Evolutionary conservation across 2,888 invertebrate genomes (phyloP), one percentile per base, ranked within the genome.

Genomic region (Dichetophora obliterata): DNA sequence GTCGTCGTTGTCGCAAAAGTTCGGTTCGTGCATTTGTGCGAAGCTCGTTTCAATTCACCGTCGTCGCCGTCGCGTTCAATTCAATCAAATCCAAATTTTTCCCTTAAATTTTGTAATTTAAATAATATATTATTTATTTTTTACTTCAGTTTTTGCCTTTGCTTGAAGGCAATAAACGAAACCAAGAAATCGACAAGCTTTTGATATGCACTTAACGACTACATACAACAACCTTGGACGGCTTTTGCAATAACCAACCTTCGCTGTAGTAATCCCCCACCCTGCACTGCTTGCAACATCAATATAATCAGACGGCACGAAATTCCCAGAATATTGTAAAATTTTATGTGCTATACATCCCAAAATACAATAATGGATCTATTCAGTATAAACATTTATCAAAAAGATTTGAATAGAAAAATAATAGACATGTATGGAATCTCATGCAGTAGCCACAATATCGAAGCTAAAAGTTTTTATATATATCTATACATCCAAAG

Each of bases 71-170:
- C 61, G 78, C 68, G 66, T 63, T 75, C 71, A 69, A 80, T 85
- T 82, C 79, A 83, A 83, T 82, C 83, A 81, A 80, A 83, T 81
- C 80, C 22, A 37, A 59, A 16, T 37, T 59, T 63, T 63, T 27
- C 11, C 11, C 14, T 43, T 43, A 50, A 50, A 19, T 57, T 71
- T 59, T 59, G 19, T 50, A 34, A 24, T 72, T 61, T 61, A 27
- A 59, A 57, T 52, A 24, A 50, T 54, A 48, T 9, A 68, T 50
- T 24, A 68, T 57, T 37, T 72, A 37, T 61, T 43, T 14, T 11
- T 14, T 43, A 43, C 43, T 14, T 14, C 14, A 27, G 63, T 22
- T 37, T 57, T 11, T 70, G 8, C n/a, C 11, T 5, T 31, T 3
- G 11, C 31, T 34, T 65, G 43, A n/a, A 57, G 50, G 19, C 19